These are phyloP conservation scores for Pasiphila rectangulata DNA, from an alignment of 2,888 invertebrate species.

Conservation along the genomic window DNA sequence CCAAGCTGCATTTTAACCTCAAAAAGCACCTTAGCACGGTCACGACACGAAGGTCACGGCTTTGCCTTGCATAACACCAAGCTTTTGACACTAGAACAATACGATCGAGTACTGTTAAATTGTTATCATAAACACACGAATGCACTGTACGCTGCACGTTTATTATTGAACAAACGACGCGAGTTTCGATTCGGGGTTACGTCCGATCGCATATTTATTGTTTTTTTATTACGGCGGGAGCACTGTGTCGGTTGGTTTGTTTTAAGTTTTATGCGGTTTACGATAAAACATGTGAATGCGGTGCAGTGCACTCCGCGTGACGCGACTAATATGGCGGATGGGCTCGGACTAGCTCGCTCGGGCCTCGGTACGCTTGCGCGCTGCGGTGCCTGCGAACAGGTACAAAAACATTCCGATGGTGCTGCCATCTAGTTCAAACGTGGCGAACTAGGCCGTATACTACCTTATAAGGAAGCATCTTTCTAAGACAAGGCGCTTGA, in stretches of 20 bases:
- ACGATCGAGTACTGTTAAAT: slow-evolving; percentile 70
- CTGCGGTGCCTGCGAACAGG: slow-evolving; percentile 52
- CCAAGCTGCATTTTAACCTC: slow-evolving; percentile 80
- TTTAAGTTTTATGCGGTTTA: slow-evolving; percentile 69
- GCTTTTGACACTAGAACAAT: slow-evolving; percentile 66
- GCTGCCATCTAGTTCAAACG: slow-evolving; percentile 50
- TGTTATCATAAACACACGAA: slow-evolving; percentile 79
- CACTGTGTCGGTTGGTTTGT: slow-evolving; percentile 64
- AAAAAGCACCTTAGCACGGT: slow-evolving; percentile 74
- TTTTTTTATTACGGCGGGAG: slow-evolving; percentile 56
- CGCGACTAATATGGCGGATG: slow-evolving; percentile 81
- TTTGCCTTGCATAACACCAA: slow-evolving; percentile 75
- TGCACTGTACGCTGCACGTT: slow-evolving; percentile 77
- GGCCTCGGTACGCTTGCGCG: slow-evolving; percentile 72
- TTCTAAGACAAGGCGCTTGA: neutral
- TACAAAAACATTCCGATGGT: slow-evolving; percentile 56
- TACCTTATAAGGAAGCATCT: slow-evolving; percentile 29
- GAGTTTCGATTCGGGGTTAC: slow-evolving; percentile 59
- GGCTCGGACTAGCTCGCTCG: slow-evolving; percentile 70
- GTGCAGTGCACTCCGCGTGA: slow-evolving; percentile 77
- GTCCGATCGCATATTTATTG: slow-evolving; percentile 67
- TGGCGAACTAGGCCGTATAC: slow-evolving; percentile 36
- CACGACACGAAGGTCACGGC: slow-evolving; percentile 77
- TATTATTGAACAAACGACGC: slow-evolving; percentile 67
- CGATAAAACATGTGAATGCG: slow-evolving; percentile 77